Evolutionary conservation across 2,113 vertebrate genomes (phyloP), one percentile per base, ranked within the genome.

Genomic region (Dolichallabes microphthalmus): DNA sequence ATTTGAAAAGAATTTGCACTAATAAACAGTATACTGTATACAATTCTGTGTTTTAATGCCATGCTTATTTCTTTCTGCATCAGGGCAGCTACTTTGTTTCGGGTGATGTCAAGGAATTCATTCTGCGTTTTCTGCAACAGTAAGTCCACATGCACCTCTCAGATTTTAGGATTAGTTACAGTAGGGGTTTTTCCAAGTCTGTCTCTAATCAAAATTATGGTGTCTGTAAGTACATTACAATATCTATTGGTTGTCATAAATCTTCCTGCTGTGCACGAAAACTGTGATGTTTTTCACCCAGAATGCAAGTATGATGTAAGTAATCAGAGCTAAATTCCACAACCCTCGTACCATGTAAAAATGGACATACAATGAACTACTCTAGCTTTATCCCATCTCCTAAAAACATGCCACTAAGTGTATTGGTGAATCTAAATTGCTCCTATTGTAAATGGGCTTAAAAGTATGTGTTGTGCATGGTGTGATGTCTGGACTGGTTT

Each of bases 51-150:
- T 32, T 84, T n/a, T 74, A 35, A 66, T 15, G 30, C 15, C 14
- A 5, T 82, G 81, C 68, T 4, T 85, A 4, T 78, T 58, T 88
- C 83, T 84, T 50, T 22, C 1, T 20, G 52, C 73, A 91, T 83
- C 88, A 98, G 97, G 96, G 96, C 66, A 97, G 96, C 90, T 95
- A 94, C 88, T 97, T 97, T 60, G 93, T 93, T 80, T 94, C 95
- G 0, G 96, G 96, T 77, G 95, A 95, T 86, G 94, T 98, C 86
- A 97, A 97, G 89, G 92, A 35, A 12, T 89, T 96, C 84, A 94
- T 98, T 82, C 90, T 95, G 55, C 93, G 91, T 19, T 98, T 98
- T 89, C 86, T 98, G 73, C 95, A 96, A 83, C 96, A 97, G 97
- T 98, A 79, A 96, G 96, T 95, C 10, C 30, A 9, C 53, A 45